A percentile compares a stretch with the other conserved stretches of the same genome.
Conservation (phyloP, 1,140 invertebrate genomes). For the Cataglyphis hispanica region DNA sequence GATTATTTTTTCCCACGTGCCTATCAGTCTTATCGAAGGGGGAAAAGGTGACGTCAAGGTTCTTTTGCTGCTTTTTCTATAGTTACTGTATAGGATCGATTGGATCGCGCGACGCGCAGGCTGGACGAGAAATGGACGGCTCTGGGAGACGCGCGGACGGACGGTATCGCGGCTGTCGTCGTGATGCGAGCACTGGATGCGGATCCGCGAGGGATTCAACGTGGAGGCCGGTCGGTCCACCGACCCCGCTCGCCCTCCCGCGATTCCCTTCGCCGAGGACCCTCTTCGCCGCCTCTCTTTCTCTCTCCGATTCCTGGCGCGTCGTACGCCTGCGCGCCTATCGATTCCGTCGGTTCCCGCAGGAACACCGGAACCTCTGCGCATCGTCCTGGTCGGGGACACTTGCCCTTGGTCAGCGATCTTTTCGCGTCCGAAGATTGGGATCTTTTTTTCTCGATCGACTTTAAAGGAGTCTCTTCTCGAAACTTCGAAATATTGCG, state of each 20-base stretch:
- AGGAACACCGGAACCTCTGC: slow-evolving; percentile 76
- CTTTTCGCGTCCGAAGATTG: background rate
- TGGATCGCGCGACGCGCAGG: slow-evolving; percentile 18
- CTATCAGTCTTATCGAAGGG: background rate
- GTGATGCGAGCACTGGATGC: slow-evolving; percentile 82
- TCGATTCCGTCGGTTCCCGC: slow-evolving; percentile 83
- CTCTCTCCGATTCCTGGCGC: slow-evolving; percentile 56
- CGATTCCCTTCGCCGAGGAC: slow-evolving; percentile 58
- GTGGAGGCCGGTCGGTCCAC: slow-evolving; percentile 77
- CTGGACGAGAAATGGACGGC: slow-evolving; percentile 43
- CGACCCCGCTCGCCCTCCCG: slow-evolving; percentile 60
- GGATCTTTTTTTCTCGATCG: background rate
- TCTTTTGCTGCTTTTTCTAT: background rate
- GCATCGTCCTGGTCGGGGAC: slow-evolving; percentile 5
- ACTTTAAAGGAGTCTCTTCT: background rate
- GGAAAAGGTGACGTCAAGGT: background rate
- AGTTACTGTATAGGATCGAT: background rate
- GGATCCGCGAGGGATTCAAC: slow-evolving; percentile 83
- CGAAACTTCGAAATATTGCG: background rate
- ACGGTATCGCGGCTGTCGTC: slow-evolving; percentile 72
- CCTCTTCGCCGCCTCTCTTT: slow-evolving; percentile 59
- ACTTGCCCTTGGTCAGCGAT: slow-evolving; percentile 40
- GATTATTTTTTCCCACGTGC: background rate
- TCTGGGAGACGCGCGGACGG: slow-evolving; percentile 28
- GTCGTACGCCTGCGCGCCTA: slow-evolving; percentile 84